Conservation (phyloP, 2,888 invertebrate genomes). For the Hydraecia micacea region DNA sequence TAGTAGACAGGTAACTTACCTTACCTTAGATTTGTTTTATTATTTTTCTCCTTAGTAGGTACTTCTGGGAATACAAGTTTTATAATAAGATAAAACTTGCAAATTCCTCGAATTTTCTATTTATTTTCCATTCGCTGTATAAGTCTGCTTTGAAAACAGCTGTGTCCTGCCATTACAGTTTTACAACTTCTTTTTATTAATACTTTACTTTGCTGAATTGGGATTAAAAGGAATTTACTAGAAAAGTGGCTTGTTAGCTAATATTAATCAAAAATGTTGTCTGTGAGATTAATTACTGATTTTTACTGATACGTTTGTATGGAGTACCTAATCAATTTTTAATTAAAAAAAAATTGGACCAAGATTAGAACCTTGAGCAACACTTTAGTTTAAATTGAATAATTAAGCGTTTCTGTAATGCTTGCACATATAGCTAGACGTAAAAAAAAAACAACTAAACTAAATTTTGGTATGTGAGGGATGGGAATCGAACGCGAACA, state of each 20-base stretch:
- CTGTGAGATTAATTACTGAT: background rate
- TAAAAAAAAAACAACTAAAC: no score
- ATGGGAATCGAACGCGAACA: no score
- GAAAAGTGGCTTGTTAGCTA: background rate
- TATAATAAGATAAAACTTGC: no score
- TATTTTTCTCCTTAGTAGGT: background rate
- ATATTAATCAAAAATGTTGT: background rate
- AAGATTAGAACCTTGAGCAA: background rate
- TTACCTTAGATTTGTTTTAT: no score
- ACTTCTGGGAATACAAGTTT: background rate
- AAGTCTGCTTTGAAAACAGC: constrained; percentile 18
- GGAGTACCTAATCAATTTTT: background rate
- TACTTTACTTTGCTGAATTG: constrained; percentile 28
- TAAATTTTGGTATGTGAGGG: no score
- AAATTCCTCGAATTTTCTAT: background rate
- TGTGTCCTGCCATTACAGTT: constrained; percentile 22
- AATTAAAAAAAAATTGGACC: background rate
- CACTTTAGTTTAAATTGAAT: background rate
- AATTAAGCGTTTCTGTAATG: background rate
- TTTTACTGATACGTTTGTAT: background rate
- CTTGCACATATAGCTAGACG: background rate
- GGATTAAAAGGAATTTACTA: constrained; percentile 32
- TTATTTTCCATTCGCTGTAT: constrained; percentile 11
- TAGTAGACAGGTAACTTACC: background rate
- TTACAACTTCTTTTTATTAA: constrained; percentile 44